A percentile compares a stretch with the other conserved stretches of the same genome.
phyloP scores from a whole-genome alignment of 2,113 vertebrate species.

The Clarias macrocephalus region DNA sequence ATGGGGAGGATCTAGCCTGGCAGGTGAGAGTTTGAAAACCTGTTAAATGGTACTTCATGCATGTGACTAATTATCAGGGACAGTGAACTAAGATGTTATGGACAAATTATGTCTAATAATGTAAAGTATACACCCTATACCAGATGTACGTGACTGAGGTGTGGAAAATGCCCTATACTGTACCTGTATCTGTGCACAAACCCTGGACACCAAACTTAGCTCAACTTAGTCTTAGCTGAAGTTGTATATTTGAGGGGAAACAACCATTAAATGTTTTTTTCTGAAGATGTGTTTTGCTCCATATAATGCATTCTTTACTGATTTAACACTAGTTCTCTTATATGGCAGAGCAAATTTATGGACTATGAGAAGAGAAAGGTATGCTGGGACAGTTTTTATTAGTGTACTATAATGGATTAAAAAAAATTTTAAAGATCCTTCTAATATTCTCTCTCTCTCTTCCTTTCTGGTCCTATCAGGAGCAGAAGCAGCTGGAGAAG shows the following conservation, averaged over 20 bases:
- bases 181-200: neutral
- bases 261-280: neutral
- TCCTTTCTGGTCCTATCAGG: conserved; percentile 66
- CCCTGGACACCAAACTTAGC: neutral
- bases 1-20: conserved; percentile 79
- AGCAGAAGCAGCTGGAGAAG: conserved; percentile 84
- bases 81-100: neutral
- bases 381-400: conserved; percentile 17
- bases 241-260: neutral
- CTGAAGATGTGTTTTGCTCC: neutral
- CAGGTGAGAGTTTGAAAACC: conserved; percentile 68
- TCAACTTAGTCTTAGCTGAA: neutral
- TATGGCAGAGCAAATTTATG: conserved; percentile 85
- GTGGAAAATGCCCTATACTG: neutral
- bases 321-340: conserved; percentile 47
- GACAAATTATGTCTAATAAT: neutral
- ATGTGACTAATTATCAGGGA: neutral
- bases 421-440: neutral
- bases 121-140: neutral
- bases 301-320: neutral
- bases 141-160: neutral
- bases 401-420: neutral
- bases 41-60: neutral
- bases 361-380: conserved; percentile 96
- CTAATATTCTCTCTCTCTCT: neutral